Evolutionary conservation across 53 echinoderm and acorn worm species (phyloP), one percentile per base, ranked within the genome.

Genomic region (Mesocentrotus franciscanus): DNA sequence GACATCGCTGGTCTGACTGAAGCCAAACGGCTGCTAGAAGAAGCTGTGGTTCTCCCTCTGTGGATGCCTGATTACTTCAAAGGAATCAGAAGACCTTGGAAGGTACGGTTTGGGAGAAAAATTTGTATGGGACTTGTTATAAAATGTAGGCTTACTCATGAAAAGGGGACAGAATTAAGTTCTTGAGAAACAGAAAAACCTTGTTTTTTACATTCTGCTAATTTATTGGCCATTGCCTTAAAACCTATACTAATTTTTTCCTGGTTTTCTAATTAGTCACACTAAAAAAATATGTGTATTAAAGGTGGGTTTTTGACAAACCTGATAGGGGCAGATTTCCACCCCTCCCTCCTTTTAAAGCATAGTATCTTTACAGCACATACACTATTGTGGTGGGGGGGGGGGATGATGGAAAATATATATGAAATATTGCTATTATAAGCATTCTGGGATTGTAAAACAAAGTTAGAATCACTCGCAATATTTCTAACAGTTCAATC

Each of bases 61-160:
- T 98, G 96, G 95, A 99, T 99, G 99, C 99, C 99, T 42, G 99
- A 99, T 90, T 99, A 97, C 95, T 99, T 99, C 94, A 99, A 99
- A 56, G 99, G 99, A 76, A 99, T 99, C 74, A 96, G 99, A 33
- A 96, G 99, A 92, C 99, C 99, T 10, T 99, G 99, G 99, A 99
- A 98, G 99, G 99, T 98, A 95, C 34, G 75, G 64, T 92, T 61
- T 24, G 7, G 33, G n/a, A n/a, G 18, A 30, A 60, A 85, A 7
- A 49, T 49, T 49, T 49, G 49, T 2, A 49, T 49, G 49, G 3
- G 49, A 49, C 49, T 49, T 2, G 49, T 49, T 49, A 49, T 49
- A 22, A 66, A 30, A 12, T 75, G 30, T 75, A 9, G 32, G 13
- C 26, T 30, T 30, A 30, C 32, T 29, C 30, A 30, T 76, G 33